Evolutionary conservation across 1,140 invertebrate genomes (phyloP).

Genomic region (Aphidius gifuensis): DNA sequence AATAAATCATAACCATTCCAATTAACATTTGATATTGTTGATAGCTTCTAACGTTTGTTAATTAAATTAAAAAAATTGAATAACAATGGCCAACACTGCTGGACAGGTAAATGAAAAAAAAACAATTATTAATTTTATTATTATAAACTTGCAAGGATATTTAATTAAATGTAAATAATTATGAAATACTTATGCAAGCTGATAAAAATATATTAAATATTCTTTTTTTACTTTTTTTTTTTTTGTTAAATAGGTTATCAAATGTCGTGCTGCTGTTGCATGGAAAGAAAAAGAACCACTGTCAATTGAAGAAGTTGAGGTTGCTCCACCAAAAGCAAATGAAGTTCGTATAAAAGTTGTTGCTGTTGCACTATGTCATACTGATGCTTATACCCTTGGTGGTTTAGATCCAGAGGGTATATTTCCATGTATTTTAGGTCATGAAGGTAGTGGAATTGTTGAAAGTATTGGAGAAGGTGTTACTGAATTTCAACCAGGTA

Average conservation of each 20-base stretch:
- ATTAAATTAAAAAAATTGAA: too few species aligned
- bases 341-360: constrained; percentile 81
- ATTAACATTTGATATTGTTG: too few species aligned
- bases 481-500: constrained; percentile 77
- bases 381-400: constrained; percentile 90
- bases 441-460: constrained; percentile 93
- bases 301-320: constrained; percentile 86
- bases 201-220: too few species aligned
- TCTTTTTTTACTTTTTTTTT: too few species aligned
- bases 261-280: constrained; percentile 87
- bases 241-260: constrained; percentile 63
- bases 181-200: too few species aligned
- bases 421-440: constrained; percentile 90
- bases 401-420: constrained; percentile 92
- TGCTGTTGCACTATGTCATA: constrained; percentile 94
- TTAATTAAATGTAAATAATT: too few species aligned
- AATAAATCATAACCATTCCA: too few species aligned
- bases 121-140: too few species aligned
- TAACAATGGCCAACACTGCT: constrained; percentile 32
- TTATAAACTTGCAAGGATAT: too few species aligned
- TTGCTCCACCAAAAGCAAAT: constrained; percentile 87
- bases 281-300: constrained; percentile 87
- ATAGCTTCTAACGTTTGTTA: too few species aligned
- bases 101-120: constrained; percentile 33
- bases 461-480: constrained; percentile 95